A percentile compares a stretch with the other conserved stretches of the same genome.
Conservation (phyloP, 1,140 invertebrate genomes). For the Zaprionus africanus region DNA sequence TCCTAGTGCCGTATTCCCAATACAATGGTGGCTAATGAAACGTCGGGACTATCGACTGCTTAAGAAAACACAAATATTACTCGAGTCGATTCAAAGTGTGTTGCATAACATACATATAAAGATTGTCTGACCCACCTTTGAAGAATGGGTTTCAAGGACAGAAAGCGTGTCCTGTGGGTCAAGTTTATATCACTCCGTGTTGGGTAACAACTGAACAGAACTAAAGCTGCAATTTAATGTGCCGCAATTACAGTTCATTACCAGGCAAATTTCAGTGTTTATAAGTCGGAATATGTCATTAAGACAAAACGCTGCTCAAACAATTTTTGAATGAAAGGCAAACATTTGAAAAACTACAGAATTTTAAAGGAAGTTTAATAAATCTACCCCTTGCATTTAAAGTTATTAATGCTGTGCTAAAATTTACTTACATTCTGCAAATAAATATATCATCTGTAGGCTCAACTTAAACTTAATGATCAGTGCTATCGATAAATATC, state of each 20-base stretch:
- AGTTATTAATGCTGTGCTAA: too few species aligned
- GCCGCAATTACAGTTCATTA: slow-evolving; percentile 36
- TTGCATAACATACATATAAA: background rate
- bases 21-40: slow-evolving; percentile 34
- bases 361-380: background rate
- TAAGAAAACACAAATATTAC: slow-evolving; percentile 43
- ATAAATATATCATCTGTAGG: too few species aligned
- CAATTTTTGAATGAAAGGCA: slow-evolving; percentile 10
- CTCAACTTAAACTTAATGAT: too few species aligned
- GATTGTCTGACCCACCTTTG: background rate
- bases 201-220: background rate
- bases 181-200: slow-evolving; percentile 31
- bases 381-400: too few species aligned
- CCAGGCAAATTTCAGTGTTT: slow-evolving; percentile 4
- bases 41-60: slow-evolving; percentile 22
- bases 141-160: slow-evolving; percentile 28
- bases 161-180: slow-evolving; percentile 38
- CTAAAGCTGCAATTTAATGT: slow-evolving; percentile 20
- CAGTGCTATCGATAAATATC: too few species aligned
- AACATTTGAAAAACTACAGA: background rate
- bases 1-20: background rate
- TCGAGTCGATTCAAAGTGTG: slow-evolving; percentile 13
- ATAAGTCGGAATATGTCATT: background rate
- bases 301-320: slow-evolving; percentile 8
- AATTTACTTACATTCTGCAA: too few species aligned